These are phyloP conservation scores for Bellardia pandia DNA, from an alignment of 2,888 invertebrate genomes.

Conservation along the genomic window DNA sequence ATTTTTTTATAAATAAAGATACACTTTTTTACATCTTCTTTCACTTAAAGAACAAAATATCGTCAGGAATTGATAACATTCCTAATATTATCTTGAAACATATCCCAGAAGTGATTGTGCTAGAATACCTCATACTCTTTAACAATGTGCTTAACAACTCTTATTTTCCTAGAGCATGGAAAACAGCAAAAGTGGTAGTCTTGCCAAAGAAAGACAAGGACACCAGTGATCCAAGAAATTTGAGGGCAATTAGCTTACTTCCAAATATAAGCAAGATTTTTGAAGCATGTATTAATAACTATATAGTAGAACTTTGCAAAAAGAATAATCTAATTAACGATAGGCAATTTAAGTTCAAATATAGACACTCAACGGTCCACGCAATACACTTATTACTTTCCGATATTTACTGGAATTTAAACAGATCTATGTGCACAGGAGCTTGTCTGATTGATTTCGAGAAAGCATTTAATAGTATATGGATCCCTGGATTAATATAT, in stretches of 20 bases:
- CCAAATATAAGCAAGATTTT: too few relatives aligned
- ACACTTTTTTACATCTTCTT: constrained; percentile 6
- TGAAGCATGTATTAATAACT: too few relatives aligned
- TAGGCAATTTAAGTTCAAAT: constrained; percentile 19
- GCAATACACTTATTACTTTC: constrained; percentile 29
- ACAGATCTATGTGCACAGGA: constrained; percentile 37
- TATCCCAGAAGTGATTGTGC: constrained; percentile 16
- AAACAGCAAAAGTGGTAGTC: constrained; percentile 42
- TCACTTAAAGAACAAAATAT: constrained; percentile 10
- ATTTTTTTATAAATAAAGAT: constrained; percentile 11
- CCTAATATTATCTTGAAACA: constrained; percentile 31
- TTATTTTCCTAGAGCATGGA: constrained; percentile 38
- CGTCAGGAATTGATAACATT: constrained; percentile 20
- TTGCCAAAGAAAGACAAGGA: constrained; percentile 22
- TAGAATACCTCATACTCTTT: constrained; percentile 10
- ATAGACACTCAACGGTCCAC: constrained; percentile 39
- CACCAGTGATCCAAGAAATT: neutral
- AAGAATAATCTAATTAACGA: constrained; percentile 21
- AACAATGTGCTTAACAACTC: constrained; percentile 39
- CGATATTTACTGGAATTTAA: constrained; percentile 39
- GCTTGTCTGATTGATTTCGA: constrained; percentile 41
- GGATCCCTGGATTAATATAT: constrained; percentile 44
- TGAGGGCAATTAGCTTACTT: too few relatives aligned
- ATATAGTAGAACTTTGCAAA: too few relatives aligned
- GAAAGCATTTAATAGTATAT: constrained; percentile 37